These are phyloP conservation scores for Busseola fusca DNA, from an alignment of 2,888 invertebrate genomes.

Conservation along the genomic window DNA sequence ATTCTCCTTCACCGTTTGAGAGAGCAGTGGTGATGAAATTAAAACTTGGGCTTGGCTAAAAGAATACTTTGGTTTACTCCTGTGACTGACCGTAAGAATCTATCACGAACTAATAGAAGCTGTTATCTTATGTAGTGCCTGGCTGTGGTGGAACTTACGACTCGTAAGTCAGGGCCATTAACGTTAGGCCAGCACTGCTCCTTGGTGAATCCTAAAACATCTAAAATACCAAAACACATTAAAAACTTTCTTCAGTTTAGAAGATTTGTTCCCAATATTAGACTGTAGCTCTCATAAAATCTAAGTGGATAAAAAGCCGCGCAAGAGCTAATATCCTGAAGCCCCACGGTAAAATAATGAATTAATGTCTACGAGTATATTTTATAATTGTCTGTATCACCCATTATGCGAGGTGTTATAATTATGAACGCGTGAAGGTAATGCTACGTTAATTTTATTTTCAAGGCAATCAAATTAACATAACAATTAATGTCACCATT, in stretches of 20 bases:
- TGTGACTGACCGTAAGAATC: neutral
- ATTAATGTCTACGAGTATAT: neutral
- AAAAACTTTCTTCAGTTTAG: neutral
- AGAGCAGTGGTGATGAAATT: neutral
- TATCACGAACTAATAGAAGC: too few species aligned
- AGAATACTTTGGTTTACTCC: neutral
- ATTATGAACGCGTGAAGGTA: constrained; percentile 34
- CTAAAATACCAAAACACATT: neutral
- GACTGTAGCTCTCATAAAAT: constrained; percentile 1
- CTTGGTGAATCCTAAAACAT: neutral
- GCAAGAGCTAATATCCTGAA: constrained; percentile 20
- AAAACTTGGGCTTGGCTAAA: neutral
- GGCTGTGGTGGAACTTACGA: neutral
- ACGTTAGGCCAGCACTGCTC: neutral
- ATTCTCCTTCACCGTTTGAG: neutral
- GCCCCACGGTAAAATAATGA: neutral
- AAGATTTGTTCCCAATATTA: constrained; percentile 18
- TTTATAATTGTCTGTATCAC: constrained; percentile 3
- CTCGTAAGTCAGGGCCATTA: neutral
- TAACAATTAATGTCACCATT: constrained; percentile 26
- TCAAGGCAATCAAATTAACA: constrained; percentile 31
- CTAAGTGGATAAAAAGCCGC: constrained; percentile 14
- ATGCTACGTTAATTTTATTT: constrained; percentile 35
- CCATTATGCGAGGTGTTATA: constrained; percentile 18
- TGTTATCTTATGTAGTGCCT: neutral